phyloP scores from a whole-genome alignment of 2,113 vertebrate genomes.

The Xerus inauris region DNA sequence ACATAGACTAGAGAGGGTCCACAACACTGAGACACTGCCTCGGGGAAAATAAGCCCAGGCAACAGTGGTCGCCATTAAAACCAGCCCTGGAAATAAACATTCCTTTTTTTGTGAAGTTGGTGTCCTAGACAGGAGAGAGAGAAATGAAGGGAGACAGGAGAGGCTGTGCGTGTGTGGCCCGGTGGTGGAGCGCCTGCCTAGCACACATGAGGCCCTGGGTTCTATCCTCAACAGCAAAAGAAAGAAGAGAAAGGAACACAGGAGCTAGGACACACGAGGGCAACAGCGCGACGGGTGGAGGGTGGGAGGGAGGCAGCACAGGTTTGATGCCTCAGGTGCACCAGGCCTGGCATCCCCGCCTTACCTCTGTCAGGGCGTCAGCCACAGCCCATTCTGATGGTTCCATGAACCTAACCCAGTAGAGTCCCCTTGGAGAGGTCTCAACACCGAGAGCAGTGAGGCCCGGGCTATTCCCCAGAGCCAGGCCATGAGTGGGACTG shows the following conservation, averaged over 20 bases:
- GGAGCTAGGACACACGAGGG: not conserved
- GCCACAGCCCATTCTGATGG: not conserved
- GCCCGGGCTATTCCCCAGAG: not conserved
- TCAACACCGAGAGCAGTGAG: not conserved
- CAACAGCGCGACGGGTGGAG: not conserved
- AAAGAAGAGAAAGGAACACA: not conserved
- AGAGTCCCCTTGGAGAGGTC: not conserved
- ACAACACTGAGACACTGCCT: not conserved
- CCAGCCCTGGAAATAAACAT: too few species aligned
- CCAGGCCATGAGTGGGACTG: not conserved
- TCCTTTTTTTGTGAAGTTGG: not conserved
- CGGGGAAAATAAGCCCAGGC: not conserved
- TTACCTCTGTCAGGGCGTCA: not conserved
- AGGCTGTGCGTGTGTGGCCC: too few species aligned
- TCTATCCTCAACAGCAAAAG: not conserved
- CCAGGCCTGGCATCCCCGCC: not conserved
- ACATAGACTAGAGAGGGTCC: not conserved
- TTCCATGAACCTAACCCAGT: fast-evolving
- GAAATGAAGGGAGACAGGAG: not conserved
- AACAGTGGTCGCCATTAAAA: not conserved
- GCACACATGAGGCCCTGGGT: not conserved
- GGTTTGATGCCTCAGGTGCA: not conserved
- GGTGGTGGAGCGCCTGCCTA: not conserved
- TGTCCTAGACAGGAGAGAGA: not conserved
- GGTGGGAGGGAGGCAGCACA: not conserved